Percentiles rank a stretch among this genome's conserved stretches.
phyloP scores from a whole-genome alignment of 1,140 invertebrate species.

The Seison nebaliae region DNA sequence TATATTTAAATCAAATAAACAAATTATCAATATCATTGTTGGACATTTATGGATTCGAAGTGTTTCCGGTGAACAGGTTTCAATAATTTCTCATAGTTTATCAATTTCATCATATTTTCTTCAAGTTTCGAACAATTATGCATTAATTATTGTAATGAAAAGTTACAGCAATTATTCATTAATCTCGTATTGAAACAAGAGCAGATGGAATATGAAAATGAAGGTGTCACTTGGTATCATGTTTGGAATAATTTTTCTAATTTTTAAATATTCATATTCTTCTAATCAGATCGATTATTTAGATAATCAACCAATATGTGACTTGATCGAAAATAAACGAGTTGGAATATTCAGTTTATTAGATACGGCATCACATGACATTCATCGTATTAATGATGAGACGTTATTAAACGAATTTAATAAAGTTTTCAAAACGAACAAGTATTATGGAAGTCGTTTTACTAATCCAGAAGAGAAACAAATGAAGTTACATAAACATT shows the following conservation, averaged over 20 bases:
- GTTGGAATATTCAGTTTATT: constrained; percentile 68
- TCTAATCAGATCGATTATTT: constrained; percentile 47
- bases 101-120: constrained; percentile 1
- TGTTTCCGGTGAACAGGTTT: constrained; percentile 58
- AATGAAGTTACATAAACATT: constrained; percentile 40
- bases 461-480: constrained; percentile 21
- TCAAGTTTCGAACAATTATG: constrained; percentile 68
- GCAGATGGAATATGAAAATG: constrained; percentile 67
- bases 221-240: constrained; percentile 40
- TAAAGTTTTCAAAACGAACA: constrained; percentile 51
- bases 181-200: constrained; percentile 78
- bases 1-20: constrained; percentile 31
- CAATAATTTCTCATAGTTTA: background rate
- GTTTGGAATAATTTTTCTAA: constrained; percentile 1
- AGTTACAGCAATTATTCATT: constrained; percentile 78
- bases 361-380: constrained; percentile 74
- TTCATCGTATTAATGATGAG: constrained; percentile 65
- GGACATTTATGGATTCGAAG: constrained; percentile 90
- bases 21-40: constrained; percentile 70
- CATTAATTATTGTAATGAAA: constrained; percentile 90
- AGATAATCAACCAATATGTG: constrained; percentile 50
- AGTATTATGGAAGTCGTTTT: constrained; percentile 63
- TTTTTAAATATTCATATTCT: background rate
- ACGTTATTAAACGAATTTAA: constrained; percentile 74
- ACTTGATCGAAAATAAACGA: constrained; percentile 64